Evolutionary conservation across 2,113 vertebrate genomes (phyloP).

Genomic region (Pycnonotus jocosus): DNA sequence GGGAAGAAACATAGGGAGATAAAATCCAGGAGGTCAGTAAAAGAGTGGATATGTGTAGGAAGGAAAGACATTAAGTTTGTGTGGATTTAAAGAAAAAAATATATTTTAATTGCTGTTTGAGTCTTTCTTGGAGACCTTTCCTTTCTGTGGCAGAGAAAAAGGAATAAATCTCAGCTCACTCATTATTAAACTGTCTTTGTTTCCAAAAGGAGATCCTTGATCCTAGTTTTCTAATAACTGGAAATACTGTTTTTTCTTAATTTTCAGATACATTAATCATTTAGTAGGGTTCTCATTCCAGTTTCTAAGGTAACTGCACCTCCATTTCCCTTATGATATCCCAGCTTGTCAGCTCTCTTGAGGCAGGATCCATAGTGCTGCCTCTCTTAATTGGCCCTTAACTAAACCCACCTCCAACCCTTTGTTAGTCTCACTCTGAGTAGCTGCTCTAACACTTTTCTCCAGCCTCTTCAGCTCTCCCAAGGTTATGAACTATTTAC

Average conservation of each 20-base stretch:
- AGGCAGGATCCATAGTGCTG: background rate
- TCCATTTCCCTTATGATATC: background rate
- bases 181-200: constrained; percentile 75
- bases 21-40: background rate
- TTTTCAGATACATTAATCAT: constrained; percentile 78
- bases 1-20: background rate
- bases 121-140: constrained; percentile 75
- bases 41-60: background rate
- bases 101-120: background rate
- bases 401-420: background rate
- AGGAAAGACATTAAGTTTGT: background rate
- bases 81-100: background rate
- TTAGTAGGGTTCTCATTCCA: constrained; percentile 75
- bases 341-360: background rate
- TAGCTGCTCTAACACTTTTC: background rate
- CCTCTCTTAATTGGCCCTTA: background rate
- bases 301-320: background rate
- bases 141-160: constrained; percentile 79
- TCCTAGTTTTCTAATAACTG: constrained; percentile 82
- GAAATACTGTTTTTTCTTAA: constrained; percentile 78
- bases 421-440: background rate
- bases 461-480: background rate
- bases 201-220: constrained; percentile 77
- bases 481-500: background rate
- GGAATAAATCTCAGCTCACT: constrained; percentile 74